These are phyloP conservation scores for Calcarius ornatus DNA, from an alignment of 2,113 vertebrate species.

Conservation along the genomic window DNA sequence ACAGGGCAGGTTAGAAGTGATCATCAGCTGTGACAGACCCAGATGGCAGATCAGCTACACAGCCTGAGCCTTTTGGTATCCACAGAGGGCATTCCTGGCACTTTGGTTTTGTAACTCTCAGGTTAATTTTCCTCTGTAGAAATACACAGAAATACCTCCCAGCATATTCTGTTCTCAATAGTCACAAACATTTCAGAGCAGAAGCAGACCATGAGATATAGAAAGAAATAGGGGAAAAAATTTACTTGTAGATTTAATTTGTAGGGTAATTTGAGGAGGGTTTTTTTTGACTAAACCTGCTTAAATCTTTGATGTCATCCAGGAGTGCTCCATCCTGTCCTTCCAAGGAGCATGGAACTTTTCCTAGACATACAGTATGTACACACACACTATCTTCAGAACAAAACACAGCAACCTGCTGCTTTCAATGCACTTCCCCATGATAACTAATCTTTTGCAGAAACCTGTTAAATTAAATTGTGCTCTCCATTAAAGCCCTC, in stretches of 20 bases:
- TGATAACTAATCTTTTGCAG: neutral
- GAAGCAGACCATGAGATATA: neutral
- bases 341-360: neutral
- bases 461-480: neutral
- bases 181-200: neutral
- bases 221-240: neutral
- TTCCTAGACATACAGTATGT: neutral
- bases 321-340: neutral
- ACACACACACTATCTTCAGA: neutral
- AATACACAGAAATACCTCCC: neutral
- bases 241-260: neutral
- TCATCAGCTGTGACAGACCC: neutral
- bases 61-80: neutral
- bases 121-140: neutral
- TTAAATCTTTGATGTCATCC: neutral
- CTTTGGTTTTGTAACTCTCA: neutral
- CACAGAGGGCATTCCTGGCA: neutral
- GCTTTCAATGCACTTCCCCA: neutral
- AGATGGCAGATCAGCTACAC: neutral
- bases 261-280: neutral
- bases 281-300: neutral
- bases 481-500: neutral
- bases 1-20: neutral
- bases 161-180: neutral
- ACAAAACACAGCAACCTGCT: neutral